phyloP scores from a whole-genome alignment of 2,797 vertebrate species.

The Amblyraja radiata region DNA sequence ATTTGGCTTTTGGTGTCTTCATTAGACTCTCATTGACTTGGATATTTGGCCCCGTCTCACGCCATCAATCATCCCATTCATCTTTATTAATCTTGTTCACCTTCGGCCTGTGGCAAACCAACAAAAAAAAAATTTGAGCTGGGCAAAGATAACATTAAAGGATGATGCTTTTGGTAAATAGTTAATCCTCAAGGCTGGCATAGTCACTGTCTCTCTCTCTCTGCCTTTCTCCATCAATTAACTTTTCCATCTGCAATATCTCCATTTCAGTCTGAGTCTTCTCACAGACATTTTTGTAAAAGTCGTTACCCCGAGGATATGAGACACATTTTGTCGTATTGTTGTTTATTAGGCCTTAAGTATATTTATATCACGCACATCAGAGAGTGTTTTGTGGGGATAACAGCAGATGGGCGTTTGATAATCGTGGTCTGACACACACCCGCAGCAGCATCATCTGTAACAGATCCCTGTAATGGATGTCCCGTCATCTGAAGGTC shows the following conservation, averaged over 20 bases:
- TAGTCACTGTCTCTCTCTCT: not conserved
- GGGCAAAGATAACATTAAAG: not conserved
- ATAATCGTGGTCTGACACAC: not conserved
- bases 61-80: not conserved
- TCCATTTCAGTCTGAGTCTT: not conserved
- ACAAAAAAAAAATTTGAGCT: not conserved
- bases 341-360: not conserved
- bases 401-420: not conserved
- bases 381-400: not conserved
- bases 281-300: not conserved
- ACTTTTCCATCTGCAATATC: not conserved
- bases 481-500: not conserved
- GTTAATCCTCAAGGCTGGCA: not conserved
- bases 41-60: not conserved
- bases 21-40: not conserved
- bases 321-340: not conserved
- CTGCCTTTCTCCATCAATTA: not conserved
- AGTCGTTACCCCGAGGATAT: not conserved
- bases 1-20: not conserved
- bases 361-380: not conserved
- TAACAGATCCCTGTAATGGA: not conserved
- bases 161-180: not conserved
- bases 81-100: not conserved
- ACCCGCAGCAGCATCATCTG: not conserved
- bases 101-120: not conserved